Conservation (phyloP, 2,888 invertebrate genomes). For the Tetragnatha montana region DNA sequence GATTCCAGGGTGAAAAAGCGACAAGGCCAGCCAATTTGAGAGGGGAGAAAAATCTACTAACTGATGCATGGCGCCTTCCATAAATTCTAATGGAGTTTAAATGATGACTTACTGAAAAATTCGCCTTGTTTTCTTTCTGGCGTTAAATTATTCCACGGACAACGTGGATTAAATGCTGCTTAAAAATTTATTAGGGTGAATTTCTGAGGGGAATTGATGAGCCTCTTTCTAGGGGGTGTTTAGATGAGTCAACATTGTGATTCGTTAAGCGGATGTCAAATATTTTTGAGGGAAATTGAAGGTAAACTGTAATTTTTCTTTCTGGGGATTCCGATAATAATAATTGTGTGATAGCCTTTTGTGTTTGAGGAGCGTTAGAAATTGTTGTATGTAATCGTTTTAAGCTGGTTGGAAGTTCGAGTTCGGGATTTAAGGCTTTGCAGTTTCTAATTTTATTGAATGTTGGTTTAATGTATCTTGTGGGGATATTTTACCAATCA, state of each 20-base stretch:
- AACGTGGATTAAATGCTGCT: background rate
- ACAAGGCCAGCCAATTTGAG: background rate
- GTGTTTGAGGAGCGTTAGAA: too few relatives aligned
- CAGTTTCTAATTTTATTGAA: too few relatives aligned
- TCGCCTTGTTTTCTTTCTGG: background rate
- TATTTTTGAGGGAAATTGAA: background rate
- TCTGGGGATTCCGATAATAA: too few relatives aligned
- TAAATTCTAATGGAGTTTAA: slow-evolving; percentile 29
- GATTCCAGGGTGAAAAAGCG: slow-evolving; percentile 35
- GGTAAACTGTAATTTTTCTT: background rate
- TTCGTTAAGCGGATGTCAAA: background rate
- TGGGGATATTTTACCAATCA: too few relatives aligned
- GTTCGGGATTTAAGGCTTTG: too few relatives aligned
- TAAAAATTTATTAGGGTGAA: background rate
- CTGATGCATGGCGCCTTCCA: background rate
- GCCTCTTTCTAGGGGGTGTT: background rate
- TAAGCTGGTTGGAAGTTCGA: too few relatives aligned
- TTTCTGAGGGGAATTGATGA: background rate
- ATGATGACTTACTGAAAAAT: slow-evolving; percentile 8
- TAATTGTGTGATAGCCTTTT: too few relatives aligned
- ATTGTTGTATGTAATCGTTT: too few relatives aligned
- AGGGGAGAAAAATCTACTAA: background rate
- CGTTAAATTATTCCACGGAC: background rate
- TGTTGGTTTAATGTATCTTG: too few relatives aligned
- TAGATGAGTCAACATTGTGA: background rate